Conservation (phyloP, 2,113 vertebrate species). For the Scomber colias region DNA sequence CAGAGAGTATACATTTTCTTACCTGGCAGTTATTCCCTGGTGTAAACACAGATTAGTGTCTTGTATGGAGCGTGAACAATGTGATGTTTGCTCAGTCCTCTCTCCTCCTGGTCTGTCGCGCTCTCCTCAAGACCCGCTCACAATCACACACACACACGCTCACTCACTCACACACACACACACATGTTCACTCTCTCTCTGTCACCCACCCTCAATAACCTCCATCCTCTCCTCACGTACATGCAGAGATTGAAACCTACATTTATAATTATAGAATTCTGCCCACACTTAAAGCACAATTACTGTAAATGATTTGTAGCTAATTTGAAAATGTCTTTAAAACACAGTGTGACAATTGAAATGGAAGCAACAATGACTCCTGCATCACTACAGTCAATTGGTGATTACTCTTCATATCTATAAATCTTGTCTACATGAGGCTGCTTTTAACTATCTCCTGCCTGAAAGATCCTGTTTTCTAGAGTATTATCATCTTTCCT, state of each 20-base stretch:
- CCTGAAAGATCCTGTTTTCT: neutral
- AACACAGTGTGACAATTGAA: neutral
- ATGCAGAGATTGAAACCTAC: slow-evolving; percentile 14
- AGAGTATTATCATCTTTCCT: neutral
- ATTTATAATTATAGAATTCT: neutral
- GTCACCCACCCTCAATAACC: slow-evolving; percentile 17
- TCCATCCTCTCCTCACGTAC: slow-evolving; percentile 20
- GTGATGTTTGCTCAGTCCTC: slow-evolving; percentile 47
- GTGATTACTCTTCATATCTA: neutral
- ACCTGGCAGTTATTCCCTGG: slow-evolving; percentile 50
- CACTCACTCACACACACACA: neutral
- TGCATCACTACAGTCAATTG: neutral
- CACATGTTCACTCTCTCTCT: neutral
- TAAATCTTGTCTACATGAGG: neutral
- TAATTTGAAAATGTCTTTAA: neutral
- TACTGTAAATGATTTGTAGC: neutral
- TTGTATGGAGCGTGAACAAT: slow-evolving; percentile 41
- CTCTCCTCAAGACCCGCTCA: slow-evolving; percentile 45
- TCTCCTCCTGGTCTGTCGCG: slow-evolving; percentile 55
- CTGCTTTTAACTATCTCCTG: neutral
- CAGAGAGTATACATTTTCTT: slow-evolving; percentile 45
- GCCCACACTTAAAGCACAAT: neutral
- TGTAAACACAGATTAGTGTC: slow-evolving; percentile 31
- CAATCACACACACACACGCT: slow-evolving; percentile 27
- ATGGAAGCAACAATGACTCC: neutral